Percentiles rank a stretch among this genome's conserved stretches.
Conservation (phyloP, 2,888 invertebrate genomes). For the Tanytarsus gracilentus region DNA sequence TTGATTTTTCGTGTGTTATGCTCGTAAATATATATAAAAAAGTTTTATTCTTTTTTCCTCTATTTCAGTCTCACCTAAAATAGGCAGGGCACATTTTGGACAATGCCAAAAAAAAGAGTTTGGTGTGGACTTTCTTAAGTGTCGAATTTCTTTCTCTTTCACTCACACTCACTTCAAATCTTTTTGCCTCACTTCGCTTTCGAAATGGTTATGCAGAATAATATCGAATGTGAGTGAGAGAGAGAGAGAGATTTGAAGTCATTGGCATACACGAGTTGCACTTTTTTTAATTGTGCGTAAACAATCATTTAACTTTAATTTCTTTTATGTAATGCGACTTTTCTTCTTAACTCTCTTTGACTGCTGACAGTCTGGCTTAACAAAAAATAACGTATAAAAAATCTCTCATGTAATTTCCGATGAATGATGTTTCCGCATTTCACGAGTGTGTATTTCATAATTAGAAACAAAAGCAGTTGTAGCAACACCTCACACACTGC, state of each 20-base stretch:
- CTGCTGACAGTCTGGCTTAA: not conserved
- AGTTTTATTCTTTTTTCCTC: constrained; percentile 6
- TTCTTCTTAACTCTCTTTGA: no score
- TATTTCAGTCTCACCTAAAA: constrained; percentile 25
- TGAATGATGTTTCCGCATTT: constrained; percentile 23
- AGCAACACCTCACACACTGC: no score
- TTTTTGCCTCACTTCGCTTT: not conserved
- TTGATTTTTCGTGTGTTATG: constrained; percentile 25
- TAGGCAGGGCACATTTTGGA: constrained; percentile 10
- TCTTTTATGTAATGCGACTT: constrained; percentile 8
- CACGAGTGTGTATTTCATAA: constrained; percentile 19
- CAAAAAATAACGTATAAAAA: not conserved
- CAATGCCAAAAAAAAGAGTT: constrained; percentile 9
- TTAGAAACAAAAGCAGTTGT: not conserved
- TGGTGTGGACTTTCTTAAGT: constrained; percentile 1
- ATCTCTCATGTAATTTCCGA: constrained; percentile 21
- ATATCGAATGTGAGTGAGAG: no score
- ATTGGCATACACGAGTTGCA: constrained; percentile 2
- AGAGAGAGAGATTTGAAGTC: not conserved
- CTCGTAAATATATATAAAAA: constrained; percentile 1
- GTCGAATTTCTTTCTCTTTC: constrained; percentile 1
- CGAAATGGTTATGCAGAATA: not conserved
- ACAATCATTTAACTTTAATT: constrained; percentile 7
- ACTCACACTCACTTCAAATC: not conserved
- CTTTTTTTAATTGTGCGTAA: constrained; percentile 14